A percentile compares a stretch with the other conserved stretches of the same genome.
Evolutionary conservation across 2,888 invertebrate species (phyloP).

Genomic region (Creontiades dilutus): DNA sequence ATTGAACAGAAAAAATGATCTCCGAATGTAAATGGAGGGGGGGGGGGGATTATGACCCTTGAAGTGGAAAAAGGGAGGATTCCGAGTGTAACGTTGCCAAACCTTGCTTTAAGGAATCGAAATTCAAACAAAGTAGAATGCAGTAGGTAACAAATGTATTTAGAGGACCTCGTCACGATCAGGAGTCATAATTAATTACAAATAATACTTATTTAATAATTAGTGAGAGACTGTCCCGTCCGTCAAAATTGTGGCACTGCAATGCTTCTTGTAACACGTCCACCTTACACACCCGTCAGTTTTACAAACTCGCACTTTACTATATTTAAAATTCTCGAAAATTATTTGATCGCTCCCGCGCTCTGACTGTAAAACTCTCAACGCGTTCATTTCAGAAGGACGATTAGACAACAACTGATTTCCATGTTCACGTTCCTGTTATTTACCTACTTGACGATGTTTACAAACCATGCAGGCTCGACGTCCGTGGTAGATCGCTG

Average conservation of each 20-base stretch:
- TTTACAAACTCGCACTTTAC: not conserved
- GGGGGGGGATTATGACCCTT: not conserved
- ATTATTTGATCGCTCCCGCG: not conserved
- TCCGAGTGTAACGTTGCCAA: conserved; percentile 9
- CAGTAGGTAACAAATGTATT: not conserved
- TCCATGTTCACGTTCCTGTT: conserved; percentile 3
- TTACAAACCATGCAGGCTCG: conserved; percentile 15
- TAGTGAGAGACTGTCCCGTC: not conserved
- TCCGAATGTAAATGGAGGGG: too few species aligned
- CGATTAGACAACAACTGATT: not conserved
- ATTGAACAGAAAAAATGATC: too few species aligned
- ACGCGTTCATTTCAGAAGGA: not conserved
- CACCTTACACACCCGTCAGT: not conserved
- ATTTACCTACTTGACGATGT: not conserved
- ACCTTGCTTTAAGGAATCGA: conserved; percentile 3
- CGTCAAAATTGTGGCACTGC: conserved; percentile 34
- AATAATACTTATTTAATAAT: too few species aligned
- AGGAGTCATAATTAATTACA: not conserved
- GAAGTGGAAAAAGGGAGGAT: not conserved
- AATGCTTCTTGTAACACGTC: conserved; percentile 7
- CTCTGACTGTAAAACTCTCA: not conserved
- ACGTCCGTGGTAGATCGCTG: conserved; percentile 30
- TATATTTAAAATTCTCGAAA: not conserved
- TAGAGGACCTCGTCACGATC: not conserved
- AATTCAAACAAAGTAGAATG: not conserved